A percentile compares a stretch with the other conserved stretches of the same genome.
Conservation (phyloP, 2,113 vertebrate species). For the Petromus typicus region DNA sequence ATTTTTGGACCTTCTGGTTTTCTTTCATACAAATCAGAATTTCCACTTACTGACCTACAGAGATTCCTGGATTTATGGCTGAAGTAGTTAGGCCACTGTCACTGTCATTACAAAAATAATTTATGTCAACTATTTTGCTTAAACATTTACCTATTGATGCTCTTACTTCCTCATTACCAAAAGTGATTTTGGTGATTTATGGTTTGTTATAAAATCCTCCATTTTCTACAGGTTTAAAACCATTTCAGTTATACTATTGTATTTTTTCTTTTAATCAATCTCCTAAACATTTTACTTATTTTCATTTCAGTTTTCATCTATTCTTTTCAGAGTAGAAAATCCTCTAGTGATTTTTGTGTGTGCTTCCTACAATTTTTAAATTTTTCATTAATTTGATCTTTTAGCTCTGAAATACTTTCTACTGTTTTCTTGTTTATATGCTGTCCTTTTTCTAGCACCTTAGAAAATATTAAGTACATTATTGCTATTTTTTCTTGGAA, state of each 20-base stretch:
- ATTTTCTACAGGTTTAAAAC: background rate
- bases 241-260: background rate
- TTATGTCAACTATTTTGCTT: background rate
- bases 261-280: background rate
- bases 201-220: background rate
- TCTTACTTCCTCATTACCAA: background rate
- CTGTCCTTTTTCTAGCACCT: background rate
- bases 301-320: background rate
- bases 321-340: background rate
- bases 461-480: background rate
- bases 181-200: background rate
- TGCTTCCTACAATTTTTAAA: background rate
- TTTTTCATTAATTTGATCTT: background rate
- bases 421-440: background rate
- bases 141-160: background rate
- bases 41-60: too few relatives aligned
- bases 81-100: background rate
- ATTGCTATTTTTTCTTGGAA: background rate
- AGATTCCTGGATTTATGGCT: background rate
- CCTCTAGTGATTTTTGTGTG: background rate
- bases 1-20: background rate
- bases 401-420: background rate
- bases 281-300: background rate
- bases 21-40: background rate
- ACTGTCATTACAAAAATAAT: background rate